Conservation (phyloP, 2,888 invertebrate genomes). For the Cheilosia soror region DNA sequence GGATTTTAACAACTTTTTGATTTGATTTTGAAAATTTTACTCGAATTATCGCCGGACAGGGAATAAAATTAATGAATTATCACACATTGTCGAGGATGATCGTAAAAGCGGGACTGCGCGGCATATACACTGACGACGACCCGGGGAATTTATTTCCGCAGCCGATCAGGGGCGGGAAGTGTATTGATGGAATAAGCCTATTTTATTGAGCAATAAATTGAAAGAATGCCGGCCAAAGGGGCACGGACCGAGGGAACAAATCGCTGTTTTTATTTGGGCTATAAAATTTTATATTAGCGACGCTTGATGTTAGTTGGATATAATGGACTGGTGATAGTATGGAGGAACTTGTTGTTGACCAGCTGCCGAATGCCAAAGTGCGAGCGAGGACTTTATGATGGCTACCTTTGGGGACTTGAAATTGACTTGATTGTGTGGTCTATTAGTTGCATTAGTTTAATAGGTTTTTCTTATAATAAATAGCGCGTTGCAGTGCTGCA, state of each 20-base stretch:
- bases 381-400: slow-evolving; percentile 54
- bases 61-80: slow-evolving; percentile 74
- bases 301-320: slow-evolving; percentile 32
- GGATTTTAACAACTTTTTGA: slow-evolving; percentile 74
- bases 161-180: neutral
- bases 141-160: slow-evolving; percentile 32
- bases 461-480: too few relatives aligned
- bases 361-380: slow-evolving; percentile 46
- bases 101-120: slow-evolving; percentile 59
- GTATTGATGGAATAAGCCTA: slow-evolving; percentile 73
- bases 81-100: slow-evolving; percentile 68
- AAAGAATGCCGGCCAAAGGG: slow-evolving; percentile 23
- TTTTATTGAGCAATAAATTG: slow-evolving; percentile 74
- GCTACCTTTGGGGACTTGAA: slow-evolving; percentile 44
- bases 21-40: slow-evolving; percentile 74
- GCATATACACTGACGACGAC: neutral
- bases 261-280: slow-evolving; percentile 72
- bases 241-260: slow-evolving; percentile 48
- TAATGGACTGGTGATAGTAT: slow-evolving; percentile 29
- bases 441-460: too few relatives aligned
- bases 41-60: slow-evolving; percentile 71
- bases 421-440: neutral
- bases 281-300: slow-evolving; percentile 62
- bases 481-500: too few relatives aligned
- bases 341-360: slow-evolving; percentile 32